Conservation (phyloP, 2,113 vertebrate species). For the Pomatostomus ruficeps region DNA sequence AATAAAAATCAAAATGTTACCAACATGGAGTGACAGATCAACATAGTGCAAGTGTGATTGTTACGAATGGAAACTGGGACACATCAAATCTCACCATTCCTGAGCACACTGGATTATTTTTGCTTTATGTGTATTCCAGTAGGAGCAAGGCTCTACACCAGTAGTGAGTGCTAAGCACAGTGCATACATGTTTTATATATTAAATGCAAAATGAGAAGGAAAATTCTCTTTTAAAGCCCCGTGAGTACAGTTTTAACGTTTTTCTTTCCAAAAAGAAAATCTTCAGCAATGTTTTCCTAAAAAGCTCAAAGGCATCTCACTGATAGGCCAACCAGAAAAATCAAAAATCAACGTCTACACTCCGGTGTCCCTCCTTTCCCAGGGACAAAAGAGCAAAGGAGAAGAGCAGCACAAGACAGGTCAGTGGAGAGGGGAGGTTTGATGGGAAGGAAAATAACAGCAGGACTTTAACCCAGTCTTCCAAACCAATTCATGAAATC, state of each 20-base stretch:
- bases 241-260: background rate
- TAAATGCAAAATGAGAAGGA: conserved; percentile 4
- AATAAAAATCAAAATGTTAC: background rate
- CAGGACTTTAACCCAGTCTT: background rate
- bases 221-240: background rate
- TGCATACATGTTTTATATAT: conserved; percentile 6
- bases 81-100: background rate
- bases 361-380: background rate
- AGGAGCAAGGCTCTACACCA: background rate
- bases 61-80: background rate
- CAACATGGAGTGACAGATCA: background rate
- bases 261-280: background rate
- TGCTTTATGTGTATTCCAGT: background rate
- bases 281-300: background rate
- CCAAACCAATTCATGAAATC: background rate
- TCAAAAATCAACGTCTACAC: background rate
- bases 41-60: background rate
- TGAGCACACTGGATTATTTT: background rate
- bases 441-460: background rate
- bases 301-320: background rate
- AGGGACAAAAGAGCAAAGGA: background rate
- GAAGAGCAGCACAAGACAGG: background rate
- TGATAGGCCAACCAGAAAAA: background rate
- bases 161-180: background rate
- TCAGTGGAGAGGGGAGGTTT: background rate